Evolutionary conservation across 2,888 invertebrate species (phyloP).

Genomic region (Melinaea menophilus): DNA sequence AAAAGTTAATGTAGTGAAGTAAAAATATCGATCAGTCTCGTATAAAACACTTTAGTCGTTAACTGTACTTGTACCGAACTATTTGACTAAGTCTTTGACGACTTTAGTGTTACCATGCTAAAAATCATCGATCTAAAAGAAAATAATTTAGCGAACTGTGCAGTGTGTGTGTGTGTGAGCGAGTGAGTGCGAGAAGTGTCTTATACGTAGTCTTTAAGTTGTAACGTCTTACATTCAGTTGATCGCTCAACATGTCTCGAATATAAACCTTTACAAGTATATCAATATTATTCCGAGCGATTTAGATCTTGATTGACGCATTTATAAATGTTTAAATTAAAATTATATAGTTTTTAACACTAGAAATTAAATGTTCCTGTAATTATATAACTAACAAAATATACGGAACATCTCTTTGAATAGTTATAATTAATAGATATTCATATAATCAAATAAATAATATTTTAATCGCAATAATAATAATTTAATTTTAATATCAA

Average conservation of each 20-base stretch:
- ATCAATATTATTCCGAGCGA: too few species aligned
- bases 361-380: conserved; percentile 1
- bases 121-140: too few species aligned
- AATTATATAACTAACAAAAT: neutral
- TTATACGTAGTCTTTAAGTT: conserved; percentile 15
- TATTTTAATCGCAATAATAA: conserved; percentile 21
- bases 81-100: too few species aligned
- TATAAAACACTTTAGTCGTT: neutral
- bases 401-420: neutral
- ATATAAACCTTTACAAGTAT: neutral
- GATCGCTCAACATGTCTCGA: neutral
- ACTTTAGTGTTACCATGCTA: too few species aligned
- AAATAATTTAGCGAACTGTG: too few species aligned
- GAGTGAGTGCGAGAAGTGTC: conserved; percentile 17
- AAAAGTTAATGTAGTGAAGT: too few species aligned
- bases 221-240: neutral
- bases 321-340: neutral
- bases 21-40: too few species aligned
- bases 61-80: neutral
- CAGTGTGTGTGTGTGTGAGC: conserved; percentile 12
- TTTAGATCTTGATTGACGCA: neutral
- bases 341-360: neutral
- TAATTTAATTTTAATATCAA: conserved; percentile 13
- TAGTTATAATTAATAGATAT: neutral
- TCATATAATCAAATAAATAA: conserved; percentile 2